Evolutionary conservation across 2,113 vertebrate genomes (phyloP).

Genomic region (Platichthys stellatus): DNA sequence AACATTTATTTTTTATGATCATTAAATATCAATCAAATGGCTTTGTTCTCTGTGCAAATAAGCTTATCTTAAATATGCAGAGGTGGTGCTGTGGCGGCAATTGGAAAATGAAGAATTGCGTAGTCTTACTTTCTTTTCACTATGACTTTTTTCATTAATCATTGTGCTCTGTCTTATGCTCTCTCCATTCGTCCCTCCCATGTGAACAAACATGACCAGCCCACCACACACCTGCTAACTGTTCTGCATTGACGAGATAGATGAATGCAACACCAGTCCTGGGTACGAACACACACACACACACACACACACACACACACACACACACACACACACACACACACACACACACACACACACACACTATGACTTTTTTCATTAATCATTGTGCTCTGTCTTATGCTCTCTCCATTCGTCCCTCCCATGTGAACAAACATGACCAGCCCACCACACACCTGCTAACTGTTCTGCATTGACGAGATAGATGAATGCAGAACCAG

Average conservation of each 20-base stretch:
- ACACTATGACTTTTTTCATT: slow-evolving; percentile 41
- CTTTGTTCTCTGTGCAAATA: slow-evolving; percentile 66
- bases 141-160: slow-evolving; percentile 39
- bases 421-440: slow-evolving; percentile 62
- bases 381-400: slow-evolving; percentile 20
- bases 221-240: slow-evolving; percentile 58
- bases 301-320: no score
- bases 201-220: slow-evolving; percentile 58
- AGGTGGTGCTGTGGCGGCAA: slow-evolving; percentile 7
- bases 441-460: slow-evolving; percentile 59
- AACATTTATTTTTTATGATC: slow-evolving; percentile 48
- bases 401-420: slow-evolving; percentile 12
- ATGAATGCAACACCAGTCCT: slow-evolving; percentile 27
- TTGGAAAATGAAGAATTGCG: slow-evolving; percentile 46
- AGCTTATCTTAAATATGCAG: slow-evolving; percentile 57
- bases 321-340: no score
- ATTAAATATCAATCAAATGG: slow-evolving; percentile 45
- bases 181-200: slow-evolving; percentile 27
- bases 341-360: no score
- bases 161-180: slow-evolving; percentile 24
- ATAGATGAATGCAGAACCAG: slow-evolving; percentile 15
- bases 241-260: background rate
- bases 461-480: background rate
- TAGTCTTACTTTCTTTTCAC: slow-evolving; percentile 48
- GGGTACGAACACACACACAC: slow-evolving; percentile 25